Percentiles rank a stretch among this genome's conserved stretches.
phyloP scores from a whole-genome alignment of 2,113 vertebrate species.

The Salvelinus sp. region DNA sequence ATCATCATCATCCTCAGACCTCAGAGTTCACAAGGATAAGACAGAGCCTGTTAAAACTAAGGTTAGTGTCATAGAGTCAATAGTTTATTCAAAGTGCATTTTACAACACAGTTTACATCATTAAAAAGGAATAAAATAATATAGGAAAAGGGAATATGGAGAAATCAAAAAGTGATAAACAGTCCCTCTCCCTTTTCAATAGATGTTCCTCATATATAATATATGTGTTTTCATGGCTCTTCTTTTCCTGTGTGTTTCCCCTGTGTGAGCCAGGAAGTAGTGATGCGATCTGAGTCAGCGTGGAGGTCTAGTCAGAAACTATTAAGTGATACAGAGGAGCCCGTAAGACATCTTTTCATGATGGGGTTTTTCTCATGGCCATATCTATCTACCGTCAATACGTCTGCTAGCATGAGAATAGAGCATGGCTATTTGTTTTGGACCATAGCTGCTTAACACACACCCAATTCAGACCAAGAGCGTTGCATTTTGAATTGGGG shows the following conservation, averaged over 20 bases:
- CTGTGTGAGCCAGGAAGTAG: constrained; percentile 34
- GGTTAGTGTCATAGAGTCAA: constrained; percentile 62
- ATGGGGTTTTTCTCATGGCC: neutral
- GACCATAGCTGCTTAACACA: neutral
- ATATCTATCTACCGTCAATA: neutral
- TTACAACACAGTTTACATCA: neutral
- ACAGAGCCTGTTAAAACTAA: constrained; percentile 28
- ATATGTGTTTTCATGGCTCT: neutral
- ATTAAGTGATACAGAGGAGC: constrained; percentile 39
- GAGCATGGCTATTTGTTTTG: neutral
- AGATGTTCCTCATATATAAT: neutral
- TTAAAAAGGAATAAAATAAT: neutral
- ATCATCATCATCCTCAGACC: constrained; percentile 17
- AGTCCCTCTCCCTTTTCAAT: neutral
- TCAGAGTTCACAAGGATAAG: constrained; percentile 25
- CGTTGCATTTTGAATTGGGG: neutral
- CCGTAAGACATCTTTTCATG: constrained; percentile 49
- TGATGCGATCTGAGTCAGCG: constrained; percentile 7
- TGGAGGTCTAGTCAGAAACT: constrained; percentile 26
- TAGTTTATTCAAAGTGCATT: neutral
- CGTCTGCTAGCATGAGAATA: neutral
- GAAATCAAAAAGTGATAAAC: too few relatives aligned
- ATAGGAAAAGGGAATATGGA: neutral
- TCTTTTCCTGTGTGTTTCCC: constrained; percentile 4
- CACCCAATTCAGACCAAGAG: neutral